Base-by-base conservation (phyloP, 1,140 invertebrate genomes). In the Ctenoplectra terminalis region DNA sequence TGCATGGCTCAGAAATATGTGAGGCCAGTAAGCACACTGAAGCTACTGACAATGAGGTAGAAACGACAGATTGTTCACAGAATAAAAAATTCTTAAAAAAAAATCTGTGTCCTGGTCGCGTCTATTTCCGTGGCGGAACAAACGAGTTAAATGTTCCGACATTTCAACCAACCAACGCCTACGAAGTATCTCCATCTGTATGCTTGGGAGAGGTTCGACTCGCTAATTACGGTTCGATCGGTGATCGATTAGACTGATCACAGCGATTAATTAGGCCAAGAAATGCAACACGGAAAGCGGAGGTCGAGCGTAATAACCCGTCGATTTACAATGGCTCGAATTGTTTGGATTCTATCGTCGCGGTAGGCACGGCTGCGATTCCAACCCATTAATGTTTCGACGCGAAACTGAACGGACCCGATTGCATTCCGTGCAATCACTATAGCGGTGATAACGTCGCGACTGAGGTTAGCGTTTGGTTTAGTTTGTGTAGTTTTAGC, bases 141-240 rank as follows among this genome's bases (percentile, higher is more conserved):
- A 64, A 20, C 11, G 26, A 70, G 40, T 56, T 63, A 70, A 76
- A 81, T 56, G 71, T 75, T 50, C 13, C 15, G 48, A 70, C 78
- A 56, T 81, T 75, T 76, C 54, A 26, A 52, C 13, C 40, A 29
- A 4, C 29, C 11, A 37, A 37, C 82, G 34, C 5, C 58, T 17
- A 4, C 56, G 11, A 67, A 78, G 78, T 63, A 37, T 56, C 61
- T 61, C 17, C 31, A 9, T 60, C n/a, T 23, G n/a, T 20, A 26
- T 46, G 3, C 63, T 70, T 71, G 7, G 4, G 31, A 73, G 48
- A 73, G 43, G n/a, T 15, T 15, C 26, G n/a, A 26, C 5, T 34
- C 46, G 52, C 73, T 81, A 86, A 86, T 77, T 84, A 67, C 66
- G 11, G 46, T 84, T 77, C 82, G 58, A 82, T 78, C 52, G 72